phyloP scores from a whole-genome alignment of 2,113 vertebrate species.

The Bettongia penicillata region DNA sequence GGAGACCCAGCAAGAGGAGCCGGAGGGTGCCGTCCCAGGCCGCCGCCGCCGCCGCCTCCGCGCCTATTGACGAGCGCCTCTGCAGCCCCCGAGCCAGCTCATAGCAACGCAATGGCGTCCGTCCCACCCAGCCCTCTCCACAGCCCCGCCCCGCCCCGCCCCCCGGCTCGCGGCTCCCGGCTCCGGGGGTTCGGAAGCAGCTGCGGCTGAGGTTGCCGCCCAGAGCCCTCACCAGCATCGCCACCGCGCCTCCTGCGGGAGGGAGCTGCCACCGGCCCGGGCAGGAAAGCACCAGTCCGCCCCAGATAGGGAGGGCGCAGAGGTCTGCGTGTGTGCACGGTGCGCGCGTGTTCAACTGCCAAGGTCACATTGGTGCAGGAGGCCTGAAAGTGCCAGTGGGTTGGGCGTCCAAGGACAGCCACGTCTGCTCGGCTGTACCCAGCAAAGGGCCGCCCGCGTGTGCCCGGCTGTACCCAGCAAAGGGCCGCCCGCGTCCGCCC shows the following conservation, averaged over 20 bases:
- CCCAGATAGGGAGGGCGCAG: background rate
- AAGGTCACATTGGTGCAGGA: background rate
- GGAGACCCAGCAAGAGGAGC: background rate
- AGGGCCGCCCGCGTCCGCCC: no score
- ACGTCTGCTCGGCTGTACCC: background rate
- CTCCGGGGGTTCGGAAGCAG: no score
- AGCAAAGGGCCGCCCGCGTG: no score
- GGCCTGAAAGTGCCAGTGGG: background rate
- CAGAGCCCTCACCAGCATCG: background rate
- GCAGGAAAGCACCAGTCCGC: background rate
- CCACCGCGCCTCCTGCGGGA: background rate
- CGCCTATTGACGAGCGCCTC: background rate
- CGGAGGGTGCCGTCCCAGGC: background rate
- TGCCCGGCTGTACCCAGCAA: no score
- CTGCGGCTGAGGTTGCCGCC: background rate
- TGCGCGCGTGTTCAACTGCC: background rate
- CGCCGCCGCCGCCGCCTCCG: background rate
- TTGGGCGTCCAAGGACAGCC: background rate
- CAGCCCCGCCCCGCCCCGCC: background rate
- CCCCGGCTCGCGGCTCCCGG: background rate
- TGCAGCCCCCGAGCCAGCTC: constrained; percentile 18
- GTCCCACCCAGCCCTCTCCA: constrained; percentile 1
- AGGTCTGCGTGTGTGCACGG: background rate
- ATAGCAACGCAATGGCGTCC: constrained; percentile 61
- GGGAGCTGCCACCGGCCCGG: background rate